These are phyloP conservation scores for Columba livia DNA, from an alignment of 2,113 vertebrate species.

Conservation along the genomic window DNA sequence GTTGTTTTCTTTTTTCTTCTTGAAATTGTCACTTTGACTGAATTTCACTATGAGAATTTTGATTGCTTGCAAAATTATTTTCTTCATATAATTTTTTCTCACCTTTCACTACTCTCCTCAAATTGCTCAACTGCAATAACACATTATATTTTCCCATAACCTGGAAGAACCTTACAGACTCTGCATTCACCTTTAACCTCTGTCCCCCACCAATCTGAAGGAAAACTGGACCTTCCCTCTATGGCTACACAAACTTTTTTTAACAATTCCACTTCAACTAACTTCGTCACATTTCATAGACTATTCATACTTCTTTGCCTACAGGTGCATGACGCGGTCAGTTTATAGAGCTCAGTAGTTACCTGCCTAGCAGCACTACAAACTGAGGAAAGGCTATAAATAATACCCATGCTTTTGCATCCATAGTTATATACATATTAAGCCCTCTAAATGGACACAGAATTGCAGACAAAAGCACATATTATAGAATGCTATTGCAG, in stretches of 20 bases:
- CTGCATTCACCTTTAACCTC: neutral
- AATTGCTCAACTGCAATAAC: neutral
- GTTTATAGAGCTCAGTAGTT: neutral
- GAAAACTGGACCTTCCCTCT: neutral
- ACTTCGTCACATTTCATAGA: neutral
- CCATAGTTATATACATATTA: neutral
- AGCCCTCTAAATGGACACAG: neutral
- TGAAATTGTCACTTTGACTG: neutral
- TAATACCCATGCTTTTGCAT: neutral
- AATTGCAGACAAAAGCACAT: neutral
- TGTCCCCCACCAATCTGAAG: neutral
- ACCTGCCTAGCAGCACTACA: neutral
- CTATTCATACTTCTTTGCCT: neutral
- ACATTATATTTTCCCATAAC: neutral
- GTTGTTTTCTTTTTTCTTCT: neutral
- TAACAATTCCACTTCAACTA: neutral
- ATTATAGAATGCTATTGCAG: neutral
- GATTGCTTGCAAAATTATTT: neutral
- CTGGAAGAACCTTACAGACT: neutral
- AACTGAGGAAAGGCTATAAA: neutral
- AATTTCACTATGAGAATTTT: neutral
- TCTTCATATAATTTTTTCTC: neutral
- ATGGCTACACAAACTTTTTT: neutral
- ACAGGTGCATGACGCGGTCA: neutral
- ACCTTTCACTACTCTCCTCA: neutral